Base-by-base conservation (phyloP, 1,140 invertebrate genomes). In the Meteorus sp. region DNA sequence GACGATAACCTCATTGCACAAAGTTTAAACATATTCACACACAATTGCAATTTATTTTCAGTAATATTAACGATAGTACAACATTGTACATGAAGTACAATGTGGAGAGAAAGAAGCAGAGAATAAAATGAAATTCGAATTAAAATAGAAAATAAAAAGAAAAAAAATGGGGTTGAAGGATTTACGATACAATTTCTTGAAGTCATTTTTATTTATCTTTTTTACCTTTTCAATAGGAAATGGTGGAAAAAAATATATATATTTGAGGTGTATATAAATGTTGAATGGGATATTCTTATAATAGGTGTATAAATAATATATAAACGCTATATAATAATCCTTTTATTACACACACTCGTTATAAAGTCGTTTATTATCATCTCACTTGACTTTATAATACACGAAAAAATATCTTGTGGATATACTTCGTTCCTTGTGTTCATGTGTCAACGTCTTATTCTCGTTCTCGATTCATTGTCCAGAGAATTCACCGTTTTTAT, bases 401-500 rank as follows among this genome's bases (percentile, higher is more conserved):
- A 20, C 41, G 33, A 33, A 50, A 25, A n/a, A n/a, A n/a, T n/a
- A n/a, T n/a, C n/a, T n/a, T n/a, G n/a, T n/a, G n/a, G n/a, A n/a
- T n/a, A n/a, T n/a, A n/a, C n/a, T n/a, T n/a, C 23, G 13, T 52
- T 13, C 22, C 37, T 27, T 3, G 61, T 58, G 54, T 65, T 60
- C 65, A 62, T 69, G 74, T 73, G 76, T 78, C 73, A 76, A 73
- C 76, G 73, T 78, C 75, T 75, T 75, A 76, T 77, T 76, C 72
- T 76, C 70, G 73, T 72, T 75, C 70, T 71, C 67, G 47, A 43
- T 43, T 44, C 64, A 45, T 27, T n/a, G 23, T 55, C 17, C 8
- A 55, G 60, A 53, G 61, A 57, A 54, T 57, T 62, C 43, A 61
- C 60, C 54, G 55, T 48, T n/a, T n/a, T n/a, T n/a, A n/a, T n/a